These are phyloP conservation scores for Cladorhizidae sp. DNA, from an alignment of 37 sponge, comb jelly and placozoan genomes.

Conservation along the genomic window DNA sequence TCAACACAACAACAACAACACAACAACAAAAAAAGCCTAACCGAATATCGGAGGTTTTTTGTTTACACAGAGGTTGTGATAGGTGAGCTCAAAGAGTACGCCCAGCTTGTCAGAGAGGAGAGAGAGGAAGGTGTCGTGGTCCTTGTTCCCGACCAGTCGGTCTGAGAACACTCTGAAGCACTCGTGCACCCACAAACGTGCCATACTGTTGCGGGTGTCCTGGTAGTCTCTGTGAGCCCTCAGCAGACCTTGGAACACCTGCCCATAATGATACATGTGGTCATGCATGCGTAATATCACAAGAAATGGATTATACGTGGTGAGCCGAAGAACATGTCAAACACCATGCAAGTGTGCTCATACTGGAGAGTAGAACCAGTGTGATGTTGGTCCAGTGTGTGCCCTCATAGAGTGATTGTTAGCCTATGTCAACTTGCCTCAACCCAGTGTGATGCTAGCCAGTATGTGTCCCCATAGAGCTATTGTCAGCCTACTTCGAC, in stretches of 20 bases:
- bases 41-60: conserved; percentile 91
- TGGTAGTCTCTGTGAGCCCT: conserved; percentile 98
- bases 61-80: conserved; percentile 91
- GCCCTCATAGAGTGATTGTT: no score
- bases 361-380: neutral
- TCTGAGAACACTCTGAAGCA: conserved; percentile 97
- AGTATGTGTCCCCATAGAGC: no score
- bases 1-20: neutral
- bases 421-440: no score
- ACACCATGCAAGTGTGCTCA: neutral
- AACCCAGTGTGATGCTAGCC: no score
- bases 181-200: conserved; percentile 97
- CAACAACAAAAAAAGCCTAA: neutral
- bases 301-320: neutral
- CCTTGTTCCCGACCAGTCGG: conserved; percentile 90
- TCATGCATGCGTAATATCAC: neutral
- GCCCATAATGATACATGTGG: neutral
- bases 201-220: conserved; percentile 91
- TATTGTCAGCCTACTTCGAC: no score
- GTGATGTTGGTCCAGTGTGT: no score
- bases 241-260: conserved; percentile 97
- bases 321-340: neutral
- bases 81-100: conserved; percentile 90
- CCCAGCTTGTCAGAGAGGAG: conserved; percentile 94
- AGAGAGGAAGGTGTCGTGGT: conserved; percentile 79